These are phyloP conservation scores for Echiichthys vipera DNA, from an alignment of 2,797 vertebrate species.

Conservation along the genomic window DNA sequence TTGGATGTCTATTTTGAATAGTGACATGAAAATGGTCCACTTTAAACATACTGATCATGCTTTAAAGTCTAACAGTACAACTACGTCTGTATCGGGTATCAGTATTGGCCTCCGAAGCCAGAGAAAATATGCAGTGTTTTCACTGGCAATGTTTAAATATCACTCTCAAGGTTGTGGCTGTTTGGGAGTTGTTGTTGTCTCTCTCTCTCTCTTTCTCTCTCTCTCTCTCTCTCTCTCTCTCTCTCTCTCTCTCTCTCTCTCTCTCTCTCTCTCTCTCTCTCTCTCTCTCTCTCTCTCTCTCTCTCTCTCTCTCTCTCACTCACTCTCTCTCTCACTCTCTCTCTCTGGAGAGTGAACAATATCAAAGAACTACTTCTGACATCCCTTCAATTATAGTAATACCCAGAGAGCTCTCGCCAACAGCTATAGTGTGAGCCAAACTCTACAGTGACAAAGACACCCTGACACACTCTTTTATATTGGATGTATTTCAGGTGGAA, in stretches of 20 bases:
- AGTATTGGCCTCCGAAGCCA: neutral
- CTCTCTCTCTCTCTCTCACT: conserved; percentile 17
- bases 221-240: no score
- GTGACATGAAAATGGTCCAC: neutral
- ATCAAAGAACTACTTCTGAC: conserved; percentile 51
- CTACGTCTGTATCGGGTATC: neutral
- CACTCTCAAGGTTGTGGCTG: conserved; percentile 38
- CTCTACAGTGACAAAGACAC: conserved; percentile 41
- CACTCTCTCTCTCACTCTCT: conserved; percentile 20
- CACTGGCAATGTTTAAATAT: conserved; percentile 32
- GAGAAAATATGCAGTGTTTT: conserved; percentile 38
- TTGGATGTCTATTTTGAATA: conserved; percentile 1
- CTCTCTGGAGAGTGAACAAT: conserved; percentile 35
- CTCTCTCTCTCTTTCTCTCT: conserved; percentile 9
- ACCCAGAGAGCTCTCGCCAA: conserved; percentile 47
- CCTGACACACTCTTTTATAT: conserved; percentile 3
- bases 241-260: neutral
- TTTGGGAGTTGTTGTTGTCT: conserved; percentile 40
- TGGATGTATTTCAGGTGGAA: conserved; percentile 33
- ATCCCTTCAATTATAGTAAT: conserved; percentile 57
- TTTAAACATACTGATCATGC: neutral
- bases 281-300: neutral
- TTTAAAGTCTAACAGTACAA: neutral
- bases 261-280: neutral
- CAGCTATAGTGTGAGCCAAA: conserved; percentile 35